Evolutionary conservation across 2,888 invertebrate genomes (phyloP).

Genomic region (Tortricodes alternella): DNA sequence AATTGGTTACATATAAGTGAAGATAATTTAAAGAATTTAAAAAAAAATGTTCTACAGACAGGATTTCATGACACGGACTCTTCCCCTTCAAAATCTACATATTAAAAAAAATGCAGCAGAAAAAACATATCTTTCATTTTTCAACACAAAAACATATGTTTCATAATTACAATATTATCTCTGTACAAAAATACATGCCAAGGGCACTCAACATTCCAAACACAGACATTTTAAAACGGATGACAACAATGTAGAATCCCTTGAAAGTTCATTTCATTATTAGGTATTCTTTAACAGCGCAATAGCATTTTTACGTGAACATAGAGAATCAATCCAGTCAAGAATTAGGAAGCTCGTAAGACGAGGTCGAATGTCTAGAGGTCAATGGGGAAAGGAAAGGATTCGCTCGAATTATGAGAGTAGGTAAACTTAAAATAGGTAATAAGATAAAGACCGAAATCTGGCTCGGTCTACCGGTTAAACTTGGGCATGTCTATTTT

Average conservation of each 20-base stretch:
- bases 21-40: too few species aligned
- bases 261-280: neutral
- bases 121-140: neutral
- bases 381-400: constrained; percentile 55
- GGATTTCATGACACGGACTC: too few species aligned
- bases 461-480: too few species aligned
- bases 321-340: constrained; percentile 32
- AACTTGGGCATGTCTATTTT: too few species aligned
- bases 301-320: neutral
- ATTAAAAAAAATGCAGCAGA: too few species aligned
- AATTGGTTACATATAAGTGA: too few species aligned
- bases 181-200: neutral
- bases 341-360: constrained; percentile 26
- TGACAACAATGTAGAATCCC: neutral
- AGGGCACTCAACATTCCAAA: neutral
- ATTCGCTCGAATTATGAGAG: constrained; percentile 22
- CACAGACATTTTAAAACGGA: neutral
- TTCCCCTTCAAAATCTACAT: too few species aligned
- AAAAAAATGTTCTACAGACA: too few species aligned
- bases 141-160: neutral
- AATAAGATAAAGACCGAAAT: too few species aligned
- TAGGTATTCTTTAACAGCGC: neutral
- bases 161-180: neutral
- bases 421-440: neutral
- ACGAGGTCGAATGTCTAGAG: constrained; percentile 70